These are phyloP conservation scores for Drosophila rubida DNA, from an alignment of 2,888 invertebrate genomes.

Conservation along the genomic window DNA sequence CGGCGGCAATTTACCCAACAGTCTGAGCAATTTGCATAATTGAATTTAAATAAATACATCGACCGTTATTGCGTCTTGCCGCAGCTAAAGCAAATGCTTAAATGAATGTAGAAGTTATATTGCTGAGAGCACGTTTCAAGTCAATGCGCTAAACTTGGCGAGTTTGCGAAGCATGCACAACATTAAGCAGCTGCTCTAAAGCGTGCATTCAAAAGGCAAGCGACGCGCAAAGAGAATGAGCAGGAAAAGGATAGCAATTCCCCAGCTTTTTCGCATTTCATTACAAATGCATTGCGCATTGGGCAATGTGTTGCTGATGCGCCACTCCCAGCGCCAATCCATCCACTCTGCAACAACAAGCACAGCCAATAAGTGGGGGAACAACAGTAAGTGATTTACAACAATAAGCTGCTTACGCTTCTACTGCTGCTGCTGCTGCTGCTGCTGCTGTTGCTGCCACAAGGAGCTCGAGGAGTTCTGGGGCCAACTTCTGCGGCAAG, in stretches of 20 bases:
- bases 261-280: not conserved
- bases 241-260: not conserved
- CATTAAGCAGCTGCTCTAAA: not conserved
- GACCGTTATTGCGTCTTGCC: no score
- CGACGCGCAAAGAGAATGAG: not conserved
- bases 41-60: no score
- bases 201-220: constrained; percentile 1
- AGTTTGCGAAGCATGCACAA: not conserved
- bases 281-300: constrained; percentile 23
- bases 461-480: constrained; percentile 3
- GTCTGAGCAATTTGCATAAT: no score
- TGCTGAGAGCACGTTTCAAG: no score
- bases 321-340: constrained; percentile 1
- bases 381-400: constrained; percentile 35
- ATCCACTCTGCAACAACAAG: not conserved
- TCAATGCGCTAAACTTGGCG: not conserved
- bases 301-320: constrained; percentile 9
- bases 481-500: constrained; percentile 8
- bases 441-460: constrained; percentile 1
- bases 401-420: constrained; percentile 57
- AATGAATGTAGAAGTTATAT: no score
- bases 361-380: constrained; percentile 1
- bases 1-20: no score
- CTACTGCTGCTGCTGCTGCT: no score
- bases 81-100: no score